A percentile compares a stretch with the other conserved stretches of the same genome.
These are phyloP conservation scores for Reinhardtius hippoglossoides DNA, from an alignment of 2,113 vertebrate genomes.

Conservation along the genomic window DNA sequence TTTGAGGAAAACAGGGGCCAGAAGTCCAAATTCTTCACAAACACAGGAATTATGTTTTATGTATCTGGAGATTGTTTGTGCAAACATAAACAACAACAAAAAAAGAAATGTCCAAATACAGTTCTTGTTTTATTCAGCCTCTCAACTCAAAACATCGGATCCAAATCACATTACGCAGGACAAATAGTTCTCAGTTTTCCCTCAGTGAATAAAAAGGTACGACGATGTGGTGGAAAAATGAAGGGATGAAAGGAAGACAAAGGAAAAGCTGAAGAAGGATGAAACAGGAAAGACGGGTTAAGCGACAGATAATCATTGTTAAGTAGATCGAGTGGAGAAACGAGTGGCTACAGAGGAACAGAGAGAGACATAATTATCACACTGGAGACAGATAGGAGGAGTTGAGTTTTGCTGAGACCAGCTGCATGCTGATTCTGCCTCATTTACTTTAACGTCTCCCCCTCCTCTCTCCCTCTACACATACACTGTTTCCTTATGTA, in stretches of 20 bases:
- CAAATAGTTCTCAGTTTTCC: conserved; percentile 13
- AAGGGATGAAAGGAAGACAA: not conserved
- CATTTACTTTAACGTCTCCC: conserved; percentile 12
- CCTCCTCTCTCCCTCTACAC: not conserved
- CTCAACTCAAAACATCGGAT: conserved; percentile 1
- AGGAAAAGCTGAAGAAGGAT: not conserved
- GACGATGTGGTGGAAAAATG: not conserved
- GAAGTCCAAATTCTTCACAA: no score
- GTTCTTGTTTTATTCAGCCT: no score
- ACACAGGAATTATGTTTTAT: no score
- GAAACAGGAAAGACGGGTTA: conserved; percentile 7
- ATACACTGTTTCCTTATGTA: not conserved
- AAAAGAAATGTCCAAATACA: no score
- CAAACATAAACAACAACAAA: no score
- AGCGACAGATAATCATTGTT: conserved; percentile 23
- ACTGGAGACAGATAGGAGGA: conserved; percentile 19
- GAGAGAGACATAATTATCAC: conserved; percentile 38
- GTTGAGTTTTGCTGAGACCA: conserved; percentile 26
- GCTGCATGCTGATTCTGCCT: conserved; percentile 30
- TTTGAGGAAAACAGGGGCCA: no score
- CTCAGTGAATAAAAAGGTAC: not conserved
- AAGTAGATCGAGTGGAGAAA: conserved; percentile 22
- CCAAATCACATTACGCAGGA: conserved; percentile 39
- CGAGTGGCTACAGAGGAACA: conserved; percentile 1
- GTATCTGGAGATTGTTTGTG: not conserved